Evolutionary conservation across 2,797 vertebrate species (phyloP).

Genomic region (Ataeniobius toweri): DNA sequence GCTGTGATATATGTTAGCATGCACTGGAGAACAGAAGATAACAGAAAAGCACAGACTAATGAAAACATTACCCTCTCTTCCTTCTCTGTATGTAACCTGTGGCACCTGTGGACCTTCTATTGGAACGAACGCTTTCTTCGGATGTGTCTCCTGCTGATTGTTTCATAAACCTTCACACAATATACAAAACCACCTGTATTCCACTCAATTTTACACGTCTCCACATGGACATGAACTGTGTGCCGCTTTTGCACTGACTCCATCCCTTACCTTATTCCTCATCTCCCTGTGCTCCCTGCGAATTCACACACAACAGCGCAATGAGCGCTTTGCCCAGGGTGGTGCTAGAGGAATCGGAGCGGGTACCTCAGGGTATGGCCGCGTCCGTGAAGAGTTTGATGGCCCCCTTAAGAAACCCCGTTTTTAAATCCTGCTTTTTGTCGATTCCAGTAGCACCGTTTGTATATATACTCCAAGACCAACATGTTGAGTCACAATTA

Average conservation of each 20-base stretch:
- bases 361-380: constrained; percentile 88
- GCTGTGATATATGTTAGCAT: constrained; percentile 69
- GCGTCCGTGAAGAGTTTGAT: constrained; percentile 99
- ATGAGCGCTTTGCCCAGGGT: constrained; percentile 96
- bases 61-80: constrained; percentile 99
- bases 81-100: constrained; percentile 98
- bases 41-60: constrained; percentile 92
- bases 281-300: constrained; percentile 42
- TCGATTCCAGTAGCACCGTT: constrained; percentile 66
- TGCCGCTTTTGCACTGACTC: constrained; percentile 66
- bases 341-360: constrained; percentile 92
- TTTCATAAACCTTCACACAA: constrained; percentile 71
- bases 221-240: constrained; percentile 82
- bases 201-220: constrained; percentile 47
- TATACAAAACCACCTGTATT: constrained; percentile 55
- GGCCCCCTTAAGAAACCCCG: constrained; percentile 97
- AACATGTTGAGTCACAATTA: constrained; percentile 68
- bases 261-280: constrained; percentile 73
- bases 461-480: constrained; percentile 71
- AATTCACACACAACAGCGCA: constrained; percentile 86
- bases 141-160: constrained; percentile 83
- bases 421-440: constrained; percentile 84
- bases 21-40: constrained; percentile 71
- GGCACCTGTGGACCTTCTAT: constrained; percentile 99
- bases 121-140: constrained; percentile 99